These are phyloP conservation scores for Etheostoma perlongum DNA, from an alignment of 2,797 vertebrate species.

Conservation along the genomic window DNA sequence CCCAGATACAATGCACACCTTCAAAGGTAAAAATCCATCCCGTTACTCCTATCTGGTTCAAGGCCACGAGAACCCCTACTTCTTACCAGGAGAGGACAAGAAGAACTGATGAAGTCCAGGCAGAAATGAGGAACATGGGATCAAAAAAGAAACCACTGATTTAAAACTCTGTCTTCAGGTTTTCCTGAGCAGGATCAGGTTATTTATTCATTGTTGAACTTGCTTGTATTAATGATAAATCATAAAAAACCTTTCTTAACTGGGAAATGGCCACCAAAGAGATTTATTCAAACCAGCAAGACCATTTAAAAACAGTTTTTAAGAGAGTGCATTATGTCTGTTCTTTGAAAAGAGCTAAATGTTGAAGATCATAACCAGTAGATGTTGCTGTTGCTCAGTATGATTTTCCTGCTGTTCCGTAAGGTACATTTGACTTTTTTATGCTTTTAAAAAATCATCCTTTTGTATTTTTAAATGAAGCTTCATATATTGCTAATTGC, in stretches of 20 bases:
- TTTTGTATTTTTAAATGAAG: conserved; percentile 36
- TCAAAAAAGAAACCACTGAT: conserved; percentile 28
- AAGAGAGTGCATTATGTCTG: conserved; percentile 19
- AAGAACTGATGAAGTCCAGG: conserved; percentile 34
- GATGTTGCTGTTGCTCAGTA: conserved; percentile 63
- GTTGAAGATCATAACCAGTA: conserved; percentile 55
- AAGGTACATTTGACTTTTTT: conserved; percentile 14
- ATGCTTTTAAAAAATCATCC: conserved; percentile 33
- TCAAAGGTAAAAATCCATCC: conserved; percentile 81
- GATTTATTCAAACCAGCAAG: conserved; percentile 31
- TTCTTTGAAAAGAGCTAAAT: conserved; percentile 3
- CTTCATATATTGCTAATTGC: conserved; percentile 62
- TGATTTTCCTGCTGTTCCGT: conserved; percentile 6
- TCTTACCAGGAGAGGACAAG: conserved; percentile 75
- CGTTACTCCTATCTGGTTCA: conserved; percentile 85
- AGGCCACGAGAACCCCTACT: conserved; percentile 88
- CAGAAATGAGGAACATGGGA: conserved; percentile 1
- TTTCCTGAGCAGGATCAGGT: conserved; percentile 28
- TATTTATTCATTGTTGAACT: conserved; percentile 36
- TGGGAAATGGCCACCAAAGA: conserved; percentile 61
- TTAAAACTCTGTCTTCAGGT: conserved; percentile 24
- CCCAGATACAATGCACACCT: conserved; percentile 81
- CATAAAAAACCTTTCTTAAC: conserved; percentile 15
- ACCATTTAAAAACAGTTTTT: conserved; percentile 8
- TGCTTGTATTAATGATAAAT: conserved; percentile 18